These are phyloP conservation scores for Polypedilum vanderplanki DNA, from an alignment of 1,140 invertebrate genomes.

Conservation along the genomic window DNA sequence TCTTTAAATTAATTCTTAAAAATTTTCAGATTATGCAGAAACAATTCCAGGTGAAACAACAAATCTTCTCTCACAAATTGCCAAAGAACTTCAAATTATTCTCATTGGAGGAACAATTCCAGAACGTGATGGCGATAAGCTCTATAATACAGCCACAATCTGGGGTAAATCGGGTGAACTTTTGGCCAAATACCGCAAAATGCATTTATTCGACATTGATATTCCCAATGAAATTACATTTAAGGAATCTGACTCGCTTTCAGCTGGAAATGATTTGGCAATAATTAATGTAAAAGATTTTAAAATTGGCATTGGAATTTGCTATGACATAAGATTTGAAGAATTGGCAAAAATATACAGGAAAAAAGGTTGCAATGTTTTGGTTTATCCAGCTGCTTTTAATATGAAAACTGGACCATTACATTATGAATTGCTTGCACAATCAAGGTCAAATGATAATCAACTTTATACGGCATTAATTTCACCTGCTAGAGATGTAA, in stretches of 20 bases:
- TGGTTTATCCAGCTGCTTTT: constrained; percentile 90
- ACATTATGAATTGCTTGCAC: constrained; percentile 82
- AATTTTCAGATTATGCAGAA: constrained; percentile 80
- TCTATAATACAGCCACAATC: constrained; percentile 61
- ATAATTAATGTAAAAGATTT: constrained; percentile 66
- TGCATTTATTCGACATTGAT: constrained; percentile 94
- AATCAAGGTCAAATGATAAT: constrained; percentile 78
- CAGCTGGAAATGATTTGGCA: constrained; percentile 66
- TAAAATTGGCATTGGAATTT: constrained; percentile 86
- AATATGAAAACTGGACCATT: constrained; percentile 91
- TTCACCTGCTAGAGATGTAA: constrained; percentile 67
- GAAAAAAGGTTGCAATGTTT: constrained; percentile 68
- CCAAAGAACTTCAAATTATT: constrained; percentile 69
- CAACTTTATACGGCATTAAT: constrained; percentile 69
- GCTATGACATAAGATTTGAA: constrained; percentile 89
- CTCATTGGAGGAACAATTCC: constrained; percentile 87
- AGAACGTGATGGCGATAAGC: constrained; percentile 53
- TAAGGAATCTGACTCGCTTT: constrained; percentile 80
- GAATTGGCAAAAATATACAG: constrained; percentile 81
- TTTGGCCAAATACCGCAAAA: constrained; percentile 67
- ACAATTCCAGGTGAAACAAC: constrained; percentile 70
- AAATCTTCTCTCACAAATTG: constrained; percentile 59
- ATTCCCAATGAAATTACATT: constrained; percentile 89
- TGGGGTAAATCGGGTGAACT: constrained; percentile 75
- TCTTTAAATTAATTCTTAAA: not conserved